Percentiles rank a stretch among this genome's conserved stretches.
Evolutionary conservation across 30 jellyfish, hydroid and myxozoan species (phyloP).

Genomic region (Hydra vulgaris): DNA sequence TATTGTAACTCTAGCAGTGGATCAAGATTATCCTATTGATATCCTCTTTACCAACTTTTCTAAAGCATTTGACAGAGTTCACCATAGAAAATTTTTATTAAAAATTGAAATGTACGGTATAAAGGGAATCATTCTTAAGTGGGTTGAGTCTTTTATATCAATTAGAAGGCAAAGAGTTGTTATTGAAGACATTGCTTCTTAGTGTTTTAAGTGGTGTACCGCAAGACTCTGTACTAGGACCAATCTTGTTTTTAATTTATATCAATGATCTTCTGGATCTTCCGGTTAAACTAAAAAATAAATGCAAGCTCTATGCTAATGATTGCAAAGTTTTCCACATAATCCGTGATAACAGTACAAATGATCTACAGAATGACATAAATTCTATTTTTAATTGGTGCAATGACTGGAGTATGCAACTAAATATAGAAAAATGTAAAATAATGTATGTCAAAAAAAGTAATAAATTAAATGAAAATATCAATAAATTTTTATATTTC

Average conservation of each 20-base stretch:
- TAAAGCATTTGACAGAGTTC: not conserved
- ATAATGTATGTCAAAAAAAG: not conserved
- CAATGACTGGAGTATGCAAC: not conserved
- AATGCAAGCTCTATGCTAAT: not conserved
- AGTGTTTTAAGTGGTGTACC: not conserved
- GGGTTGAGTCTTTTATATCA: not conserved
- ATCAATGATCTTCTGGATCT: not conserved
- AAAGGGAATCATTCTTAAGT: not conserved
- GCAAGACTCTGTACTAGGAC: not conserved
- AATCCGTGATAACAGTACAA: not conserved
- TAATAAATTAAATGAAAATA: not conserved
- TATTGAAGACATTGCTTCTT: not conserved
- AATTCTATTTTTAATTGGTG: not conserved
- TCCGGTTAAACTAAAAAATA: not conserved
- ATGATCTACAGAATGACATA: not conserved
- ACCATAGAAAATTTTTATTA: not conserved
- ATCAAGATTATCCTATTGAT: not conserved
- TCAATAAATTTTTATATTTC: not conserved
- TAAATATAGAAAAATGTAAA: not conserved
- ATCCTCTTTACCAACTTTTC: not conserved
- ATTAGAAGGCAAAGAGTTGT: not conserved
- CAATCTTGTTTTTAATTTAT: not conserved
- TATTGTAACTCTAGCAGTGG: not conserved
- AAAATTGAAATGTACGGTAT: not conserved
- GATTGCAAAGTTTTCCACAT: not conserved